A percentile compares a stretch with the other conserved stretches of the same genome.
phyloP scores from a whole-genome alignment of 2,888 invertebrate genomes.

The Macaria notata region DNA sequence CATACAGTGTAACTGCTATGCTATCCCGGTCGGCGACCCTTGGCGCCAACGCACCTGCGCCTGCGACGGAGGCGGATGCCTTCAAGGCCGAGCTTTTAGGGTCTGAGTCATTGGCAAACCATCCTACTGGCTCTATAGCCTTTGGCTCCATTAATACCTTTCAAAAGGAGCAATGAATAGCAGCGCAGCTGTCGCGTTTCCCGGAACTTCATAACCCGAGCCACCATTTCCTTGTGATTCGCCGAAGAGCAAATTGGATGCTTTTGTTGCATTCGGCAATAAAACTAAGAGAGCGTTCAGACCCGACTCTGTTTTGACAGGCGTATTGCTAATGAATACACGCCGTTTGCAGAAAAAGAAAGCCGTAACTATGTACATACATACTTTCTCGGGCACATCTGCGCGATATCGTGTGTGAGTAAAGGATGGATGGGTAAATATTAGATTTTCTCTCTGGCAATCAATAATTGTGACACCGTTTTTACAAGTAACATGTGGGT shows the following conservation, averaged over 20 bases:
- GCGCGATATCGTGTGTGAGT: conserved; percentile 40
- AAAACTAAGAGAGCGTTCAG: conserved; percentile 36
- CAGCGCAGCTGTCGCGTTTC: conserved; percentile 31
- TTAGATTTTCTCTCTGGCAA: conserved; percentile 6
- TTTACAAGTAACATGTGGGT: too few species aligned
- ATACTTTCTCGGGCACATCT: conserved; percentile 55
- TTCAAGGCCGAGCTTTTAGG: conserved; percentile 59
- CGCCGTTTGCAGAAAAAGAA: conserved; percentile 57
- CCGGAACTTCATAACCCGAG: conserved; percentile 29
- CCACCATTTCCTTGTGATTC: conserved; percentile 28
- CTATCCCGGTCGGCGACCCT: conserved; percentile 59
- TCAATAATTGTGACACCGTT: too few species aligned
- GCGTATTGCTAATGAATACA: conserved; percentile 48
- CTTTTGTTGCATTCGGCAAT: conserved; percentile 26
- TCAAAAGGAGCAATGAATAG: conserved; percentile 28
- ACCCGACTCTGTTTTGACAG: conserved; percentile 38
- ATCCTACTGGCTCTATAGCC: conserved; percentile 26
- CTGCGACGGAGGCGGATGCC: conserved; percentile 56
- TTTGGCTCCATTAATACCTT: conserved; percentile 30
- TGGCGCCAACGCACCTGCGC: conserved; percentile 66
- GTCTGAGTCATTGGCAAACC: conserved; percentile 41
- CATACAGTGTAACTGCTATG: conserved; percentile 49
- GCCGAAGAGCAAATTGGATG: conserved; percentile 26
- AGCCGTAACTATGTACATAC: conserved; percentile 41
- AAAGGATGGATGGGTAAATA: conserved; percentile 38